Evolutionary conservation across 2,888 invertebrate species (phyloP).

Genomic region (Melolontha melolontha): DNA sequence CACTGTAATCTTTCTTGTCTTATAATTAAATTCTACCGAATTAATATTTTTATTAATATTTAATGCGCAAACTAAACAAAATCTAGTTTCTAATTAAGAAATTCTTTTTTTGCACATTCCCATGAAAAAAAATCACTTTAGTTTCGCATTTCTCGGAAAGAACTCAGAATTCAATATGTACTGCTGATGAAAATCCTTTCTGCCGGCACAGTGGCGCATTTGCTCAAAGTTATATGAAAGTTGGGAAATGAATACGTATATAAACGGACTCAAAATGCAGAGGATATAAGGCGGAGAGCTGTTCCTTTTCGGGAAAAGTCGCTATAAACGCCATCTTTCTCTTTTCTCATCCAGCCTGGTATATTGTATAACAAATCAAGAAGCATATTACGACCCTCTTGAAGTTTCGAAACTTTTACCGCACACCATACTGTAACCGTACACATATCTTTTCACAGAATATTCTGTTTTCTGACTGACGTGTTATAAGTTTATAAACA

Average conservation of each 20-base stretch:
- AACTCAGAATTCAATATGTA: constrained; percentile 8
- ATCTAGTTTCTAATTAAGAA: no score
- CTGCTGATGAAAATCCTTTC: constrained; percentile 18
- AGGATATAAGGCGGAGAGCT: background rate
- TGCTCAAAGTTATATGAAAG: constrained; percentile 13
- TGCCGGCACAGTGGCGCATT: background rate
- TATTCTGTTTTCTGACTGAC: no score
- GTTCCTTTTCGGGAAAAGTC: constrained; percentile 6
- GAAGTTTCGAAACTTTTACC: constrained; percentile 19
- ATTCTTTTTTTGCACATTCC: no score
- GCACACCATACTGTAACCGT: no score
- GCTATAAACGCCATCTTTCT: constrained; percentile 8
- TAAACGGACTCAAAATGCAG: background rate
- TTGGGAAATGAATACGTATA: constrained; percentile 2
- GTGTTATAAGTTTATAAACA: no score
- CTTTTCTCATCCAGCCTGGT: constrained; percentile 1
- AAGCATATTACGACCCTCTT: constrained; percentile 5
- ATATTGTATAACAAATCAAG: constrained; percentile 6
- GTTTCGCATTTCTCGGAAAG: constrained; percentile 2
- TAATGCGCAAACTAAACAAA: no score
- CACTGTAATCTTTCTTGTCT: no score
- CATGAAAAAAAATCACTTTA: constrained; percentile 1
- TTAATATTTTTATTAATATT: no score
- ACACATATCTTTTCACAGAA: no score
- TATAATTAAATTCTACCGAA: no score